These are phyloP conservation scores for Laterallus jamaicensis DNA, from an alignment of 2,113 vertebrate genomes.

Conservation along the genomic window DNA sequence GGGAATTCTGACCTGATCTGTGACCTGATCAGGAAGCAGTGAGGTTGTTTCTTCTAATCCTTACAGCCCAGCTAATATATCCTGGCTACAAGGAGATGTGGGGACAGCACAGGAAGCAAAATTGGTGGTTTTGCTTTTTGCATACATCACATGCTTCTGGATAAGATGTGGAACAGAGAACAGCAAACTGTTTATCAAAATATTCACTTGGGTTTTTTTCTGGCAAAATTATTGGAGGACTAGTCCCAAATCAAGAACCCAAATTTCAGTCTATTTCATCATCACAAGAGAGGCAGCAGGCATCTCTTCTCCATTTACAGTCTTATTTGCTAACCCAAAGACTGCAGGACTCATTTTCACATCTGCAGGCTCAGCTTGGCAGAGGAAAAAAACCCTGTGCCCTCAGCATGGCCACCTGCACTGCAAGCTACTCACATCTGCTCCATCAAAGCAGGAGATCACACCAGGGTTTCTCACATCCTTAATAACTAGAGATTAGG, in stretches of 20 bases:
- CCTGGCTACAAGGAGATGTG: neutral
- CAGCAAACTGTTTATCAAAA: neutral
- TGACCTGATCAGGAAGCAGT: neutral
- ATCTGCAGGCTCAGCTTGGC: neutral
- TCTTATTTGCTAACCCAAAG: neutral
- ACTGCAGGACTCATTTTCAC: neutral
- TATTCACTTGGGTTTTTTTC: neutral
- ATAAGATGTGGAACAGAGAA: neutral
- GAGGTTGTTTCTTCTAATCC: neutral
- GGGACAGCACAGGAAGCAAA: neutral
- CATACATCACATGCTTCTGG: neutral
- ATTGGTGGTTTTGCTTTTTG: neutral
- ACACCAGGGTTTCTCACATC: neutral
- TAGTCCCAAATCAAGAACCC: neutral
- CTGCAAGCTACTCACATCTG: neutral
- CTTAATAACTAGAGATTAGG: neutral
- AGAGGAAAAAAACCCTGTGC: neutral
- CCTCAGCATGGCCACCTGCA: neutral
- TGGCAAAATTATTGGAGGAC: neutral
- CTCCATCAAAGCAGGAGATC: neutral
- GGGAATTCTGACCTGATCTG: neutral
- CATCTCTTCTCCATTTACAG: neutral
- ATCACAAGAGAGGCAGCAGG: neutral
- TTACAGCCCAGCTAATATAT: neutral
- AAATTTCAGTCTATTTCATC: neutral